These are phyloP conservation scores for Epiblema foenella DNA, from an alignment of 2,888 invertebrate species.

Conservation along the genomic window DNA sequence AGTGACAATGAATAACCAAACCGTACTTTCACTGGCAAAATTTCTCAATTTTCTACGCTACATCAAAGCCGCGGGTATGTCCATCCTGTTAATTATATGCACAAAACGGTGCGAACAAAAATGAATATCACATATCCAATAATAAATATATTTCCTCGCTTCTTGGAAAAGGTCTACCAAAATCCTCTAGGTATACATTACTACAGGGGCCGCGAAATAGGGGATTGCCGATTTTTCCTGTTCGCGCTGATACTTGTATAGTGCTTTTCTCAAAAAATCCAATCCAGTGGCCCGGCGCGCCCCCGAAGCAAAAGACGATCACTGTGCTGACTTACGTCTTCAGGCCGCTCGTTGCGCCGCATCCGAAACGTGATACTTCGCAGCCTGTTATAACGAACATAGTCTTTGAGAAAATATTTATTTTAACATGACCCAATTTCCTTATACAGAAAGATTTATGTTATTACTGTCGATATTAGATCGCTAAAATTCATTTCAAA, in stretches of 20 bases:
- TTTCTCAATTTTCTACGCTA: constrained; percentile 14
- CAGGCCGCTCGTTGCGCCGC: too few relatives aligned
- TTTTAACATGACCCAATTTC: constrained; percentile 24
- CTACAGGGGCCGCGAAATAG: too few relatives aligned
- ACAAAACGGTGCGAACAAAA: constrained; percentile 30
- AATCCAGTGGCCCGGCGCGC: too few relatives aligned
- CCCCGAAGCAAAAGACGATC: too few relatives aligned
- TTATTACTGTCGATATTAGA: constrained; percentile 3
- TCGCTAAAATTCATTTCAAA: background rate
- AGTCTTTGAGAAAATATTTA: too few relatives aligned
- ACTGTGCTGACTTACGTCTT: too few relatives aligned
- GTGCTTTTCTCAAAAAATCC: too few relatives aligned
- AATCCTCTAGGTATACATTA: too few relatives aligned
- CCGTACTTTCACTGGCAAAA: background rate
- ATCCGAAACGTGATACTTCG: too few relatives aligned
- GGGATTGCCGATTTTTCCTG: too few relatives aligned
- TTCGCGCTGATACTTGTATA: too few relatives aligned
- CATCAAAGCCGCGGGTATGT: background rate
- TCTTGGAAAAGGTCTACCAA: constrained; percentile 12
- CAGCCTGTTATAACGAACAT: too few relatives aligned
- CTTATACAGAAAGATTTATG: background rate
- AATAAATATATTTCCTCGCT: constrained; percentile 31
- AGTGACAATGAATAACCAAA: background rate
- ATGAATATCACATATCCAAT: constrained; percentile 36
- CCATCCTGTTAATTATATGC: constrained; percentile 15